These are phyloP conservation scores for Stomatorhinus ivindoensis DNA, from an alignment of 2,113 vertebrate genomes.

Conservation along the genomic window DNA sequence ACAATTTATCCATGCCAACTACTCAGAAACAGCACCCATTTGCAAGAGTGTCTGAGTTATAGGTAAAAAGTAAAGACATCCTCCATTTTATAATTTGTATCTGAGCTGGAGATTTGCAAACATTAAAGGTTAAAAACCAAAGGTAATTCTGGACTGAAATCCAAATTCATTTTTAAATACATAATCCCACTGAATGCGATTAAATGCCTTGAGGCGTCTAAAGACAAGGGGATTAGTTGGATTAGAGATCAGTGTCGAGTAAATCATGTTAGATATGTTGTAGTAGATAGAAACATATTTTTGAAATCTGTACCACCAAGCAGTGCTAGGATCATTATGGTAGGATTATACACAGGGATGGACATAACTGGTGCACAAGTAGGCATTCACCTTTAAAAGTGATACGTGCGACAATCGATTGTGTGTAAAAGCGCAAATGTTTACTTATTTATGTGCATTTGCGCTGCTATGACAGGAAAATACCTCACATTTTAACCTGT, in stretches of 20 bases:
- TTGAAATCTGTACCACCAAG: not conserved
- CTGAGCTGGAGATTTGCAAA: not conserved
- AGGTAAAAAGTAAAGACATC: not conserved
- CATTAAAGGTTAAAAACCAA: not conserved
- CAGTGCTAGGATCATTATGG: no score
- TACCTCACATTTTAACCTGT: no score
- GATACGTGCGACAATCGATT: no score
- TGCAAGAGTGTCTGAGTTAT: not conserved
- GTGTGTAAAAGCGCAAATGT: no score
- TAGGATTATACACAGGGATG: not conserved
- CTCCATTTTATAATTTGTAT: not conserved
- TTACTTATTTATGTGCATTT: no score
- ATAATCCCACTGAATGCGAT: constrained; percentile 6
- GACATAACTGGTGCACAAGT: no score
- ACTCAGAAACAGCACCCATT: not conserved
- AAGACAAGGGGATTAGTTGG: constrained; percentile 1
- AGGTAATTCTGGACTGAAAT: not conserved
- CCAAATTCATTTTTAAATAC: constrained; percentile 7
- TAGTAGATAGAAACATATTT: constrained; percentile 11
- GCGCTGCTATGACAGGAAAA: no score
- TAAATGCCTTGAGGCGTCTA: not conserved
- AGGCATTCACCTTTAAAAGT: no score
- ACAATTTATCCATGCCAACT: not conserved
- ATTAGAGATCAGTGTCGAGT: not conserved
- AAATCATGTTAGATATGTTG: not conserved